phyloP scores from a whole-genome alignment of 2,888 invertebrate genomes.

The Euproctis similis region DNA sequence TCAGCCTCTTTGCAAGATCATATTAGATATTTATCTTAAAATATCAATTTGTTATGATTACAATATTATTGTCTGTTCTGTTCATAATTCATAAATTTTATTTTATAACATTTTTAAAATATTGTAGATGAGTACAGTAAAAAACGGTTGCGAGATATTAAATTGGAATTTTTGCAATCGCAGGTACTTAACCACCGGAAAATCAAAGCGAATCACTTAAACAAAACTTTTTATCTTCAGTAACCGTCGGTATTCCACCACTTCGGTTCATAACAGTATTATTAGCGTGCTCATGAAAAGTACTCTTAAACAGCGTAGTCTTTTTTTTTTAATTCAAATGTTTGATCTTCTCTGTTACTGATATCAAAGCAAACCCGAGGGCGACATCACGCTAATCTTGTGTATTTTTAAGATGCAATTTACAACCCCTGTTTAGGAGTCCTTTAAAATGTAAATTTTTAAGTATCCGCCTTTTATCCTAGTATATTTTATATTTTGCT shows the following conservation, averaged over 20 bases:
- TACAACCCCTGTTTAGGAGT: constrained; percentile 48
- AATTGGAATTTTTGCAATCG: too few relatives aligned
- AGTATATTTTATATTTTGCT: constrained; percentile 29
- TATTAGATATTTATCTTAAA: too few relatives aligned
- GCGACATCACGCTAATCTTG: constrained; percentile 48
- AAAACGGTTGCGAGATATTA: too few relatives aligned
- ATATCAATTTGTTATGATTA: too few relatives aligned
- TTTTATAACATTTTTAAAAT: too few relatives aligned
- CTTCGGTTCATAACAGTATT: constrained; percentile 24
- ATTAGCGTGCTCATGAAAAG: constrained; percentile 20
- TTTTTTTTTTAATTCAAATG: constrained; percentile 45
- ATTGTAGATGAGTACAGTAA: too few relatives aligned
- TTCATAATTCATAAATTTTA: too few relatives aligned
- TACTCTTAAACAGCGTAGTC: constrained; percentile 25
- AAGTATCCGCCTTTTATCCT: constrained; percentile 31
- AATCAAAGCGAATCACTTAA: constrained; percentile 8
- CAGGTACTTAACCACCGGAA: neutral
- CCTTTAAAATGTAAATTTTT: constrained; percentile 52
- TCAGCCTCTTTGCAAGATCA: too few relatives aligned
- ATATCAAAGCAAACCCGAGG: constrained; percentile 51
- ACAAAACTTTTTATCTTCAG: constrained; percentile 9
- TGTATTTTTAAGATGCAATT: constrained; percentile 62
- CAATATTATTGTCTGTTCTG: too few relatives aligned
- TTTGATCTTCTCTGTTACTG: constrained; percentile 55
- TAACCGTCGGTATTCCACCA: constrained; percentile 13